These are phyloP conservation scores for Lordiphosa stackelbergi DNA, from an alignment of 1,140 invertebrate genomes.

Conservation along the genomic window DNA sequence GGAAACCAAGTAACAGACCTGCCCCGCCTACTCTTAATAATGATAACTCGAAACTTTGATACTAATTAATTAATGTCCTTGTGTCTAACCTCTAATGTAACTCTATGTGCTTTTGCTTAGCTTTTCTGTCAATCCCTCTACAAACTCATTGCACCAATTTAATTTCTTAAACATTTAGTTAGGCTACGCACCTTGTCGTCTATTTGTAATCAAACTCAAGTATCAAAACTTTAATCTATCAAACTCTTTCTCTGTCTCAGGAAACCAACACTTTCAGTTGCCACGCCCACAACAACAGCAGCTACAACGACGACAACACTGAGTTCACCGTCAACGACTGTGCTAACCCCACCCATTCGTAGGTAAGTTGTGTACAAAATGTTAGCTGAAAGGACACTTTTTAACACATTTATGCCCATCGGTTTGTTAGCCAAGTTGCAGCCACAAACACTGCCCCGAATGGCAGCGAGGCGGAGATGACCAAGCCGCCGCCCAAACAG, in stretches of 20 bases:
- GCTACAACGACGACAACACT: conserved; percentile 48
- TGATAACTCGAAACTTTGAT: conserved; percentile 28
- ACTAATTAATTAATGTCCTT: conserved; percentile 18
- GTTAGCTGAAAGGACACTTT: not conserved
- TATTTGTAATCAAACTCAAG: conserved; percentile 13
- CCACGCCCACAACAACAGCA: conserved; percentile 46
- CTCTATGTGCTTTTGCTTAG: conserved; percentile 58
- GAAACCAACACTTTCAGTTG: conserved; percentile 54
- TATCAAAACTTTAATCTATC: conserved; percentile 6
- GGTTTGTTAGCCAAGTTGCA: conserved; percentile 62
- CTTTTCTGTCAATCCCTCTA: conserved; percentile 24
- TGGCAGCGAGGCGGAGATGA: conserved; percentile 70
- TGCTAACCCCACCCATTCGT: conserved; percentile 68
- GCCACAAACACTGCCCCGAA: conserved; percentile 57
- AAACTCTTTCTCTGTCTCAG: conserved; percentile 25
- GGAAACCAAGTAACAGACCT: too few relatives aligned
- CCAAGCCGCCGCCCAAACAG: conserved; percentile 78
- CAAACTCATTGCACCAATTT: conserved; percentile 62
- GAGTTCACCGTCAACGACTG: conserved; percentile 57
- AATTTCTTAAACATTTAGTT: conserved; percentile 47
- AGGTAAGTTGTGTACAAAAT: conserved; percentile 48
- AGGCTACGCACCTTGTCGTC: conserved; percentile 70
- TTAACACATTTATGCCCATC: not conserved
- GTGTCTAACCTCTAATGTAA: conserved; percentile 10
- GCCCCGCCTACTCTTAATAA: not conserved